Evolutionary conservation across 1,140 invertebrate genomes (phyloP), one percentile per base, ranked within the genome.

Genomic region (Planococcus citri): DNA sequence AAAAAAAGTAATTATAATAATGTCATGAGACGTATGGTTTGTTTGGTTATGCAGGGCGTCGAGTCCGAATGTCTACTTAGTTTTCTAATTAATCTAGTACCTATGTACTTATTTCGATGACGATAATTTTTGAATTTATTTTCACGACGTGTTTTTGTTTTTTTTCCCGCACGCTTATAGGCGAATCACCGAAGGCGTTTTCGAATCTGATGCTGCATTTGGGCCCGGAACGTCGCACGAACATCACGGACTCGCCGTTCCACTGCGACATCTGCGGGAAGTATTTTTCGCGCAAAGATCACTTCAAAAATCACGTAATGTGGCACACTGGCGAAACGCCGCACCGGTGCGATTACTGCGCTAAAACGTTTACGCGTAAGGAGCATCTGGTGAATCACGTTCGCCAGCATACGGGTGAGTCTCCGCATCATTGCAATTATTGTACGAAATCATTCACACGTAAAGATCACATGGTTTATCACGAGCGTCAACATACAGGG

Each of bases 381-480:
- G 89, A 90, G 78, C 89, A 91, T 78, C 82, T 91, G 73, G 87
- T 89, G 74, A 88, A 91, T 76, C 88, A 89, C 78, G 82, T 86
- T 73, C 80, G 83, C 73, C 80, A 84, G 81, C 87, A 90, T 77
- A 91, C 89, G 73, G 88, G 91, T 71, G 90, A 93, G 78, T 91
- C 90, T 61, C 89, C 88, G n/a, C 88, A 90, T 78, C 85, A 88
- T 60, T 91, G 89, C 76, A 88, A 89, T 78, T 90, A 89, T 77
- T 90, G 88, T 77, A 87, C 88, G 38, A 91, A 91, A 78, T 88
- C 88, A 22, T 91, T 91, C 78, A 90, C 88, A 8, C 81, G 88
- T 73, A 90, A 90, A 79, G 88, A 91, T 77, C 88, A 91, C 78
- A 81, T 90, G 72, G 77, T 90, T 74, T 91, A 91, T 78, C 89